A percentile compares a stretch with the other conserved stretches of the same genome.
Conservation (phyloP, 2,113 vertebrate genomes). For the Eulacestoma nigropectus region DNA sequence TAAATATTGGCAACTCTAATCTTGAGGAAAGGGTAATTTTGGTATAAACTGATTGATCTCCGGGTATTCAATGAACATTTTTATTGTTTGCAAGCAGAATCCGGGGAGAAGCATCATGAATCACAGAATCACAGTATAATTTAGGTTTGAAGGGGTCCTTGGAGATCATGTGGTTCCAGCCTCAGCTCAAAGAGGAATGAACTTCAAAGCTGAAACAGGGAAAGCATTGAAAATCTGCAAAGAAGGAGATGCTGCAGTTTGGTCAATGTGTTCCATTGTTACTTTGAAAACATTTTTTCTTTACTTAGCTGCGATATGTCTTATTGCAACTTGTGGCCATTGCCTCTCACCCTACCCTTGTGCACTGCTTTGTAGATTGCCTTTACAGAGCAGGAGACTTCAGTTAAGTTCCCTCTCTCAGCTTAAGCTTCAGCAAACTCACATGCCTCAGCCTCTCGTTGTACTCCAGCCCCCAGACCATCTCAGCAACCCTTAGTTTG, state of each 20-base stretch:
- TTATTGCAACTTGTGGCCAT: neutral
- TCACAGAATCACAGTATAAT: neutral
- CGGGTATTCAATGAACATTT: neutral
- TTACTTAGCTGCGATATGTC: neutral
- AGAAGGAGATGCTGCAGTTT: neutral
- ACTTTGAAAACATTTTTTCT: neutral
- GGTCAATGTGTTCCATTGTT: neutral
- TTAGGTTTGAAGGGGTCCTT: neutral
- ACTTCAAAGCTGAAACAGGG: neutral
- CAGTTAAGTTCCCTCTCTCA: neutral
- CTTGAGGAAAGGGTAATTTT: neutral
- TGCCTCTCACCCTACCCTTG: neutral
- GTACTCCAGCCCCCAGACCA: neutral
- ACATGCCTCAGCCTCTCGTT: neutral
- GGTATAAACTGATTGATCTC: neutral
- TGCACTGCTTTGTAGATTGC: neutral
- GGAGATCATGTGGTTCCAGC: neutral
- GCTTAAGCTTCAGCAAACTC: neutral
- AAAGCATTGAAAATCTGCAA: neutral
- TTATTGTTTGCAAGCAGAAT: neutral
- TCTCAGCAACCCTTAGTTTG: neutral
- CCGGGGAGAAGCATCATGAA: neutral
- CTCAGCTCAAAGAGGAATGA: accelerated
- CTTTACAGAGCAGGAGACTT: neutral
- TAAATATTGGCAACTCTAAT: neutral